Evolutionary conservation across 2,888 invertebrate genomes (phyloP).

Genomic region (Agriotes lineatus): DNA sequence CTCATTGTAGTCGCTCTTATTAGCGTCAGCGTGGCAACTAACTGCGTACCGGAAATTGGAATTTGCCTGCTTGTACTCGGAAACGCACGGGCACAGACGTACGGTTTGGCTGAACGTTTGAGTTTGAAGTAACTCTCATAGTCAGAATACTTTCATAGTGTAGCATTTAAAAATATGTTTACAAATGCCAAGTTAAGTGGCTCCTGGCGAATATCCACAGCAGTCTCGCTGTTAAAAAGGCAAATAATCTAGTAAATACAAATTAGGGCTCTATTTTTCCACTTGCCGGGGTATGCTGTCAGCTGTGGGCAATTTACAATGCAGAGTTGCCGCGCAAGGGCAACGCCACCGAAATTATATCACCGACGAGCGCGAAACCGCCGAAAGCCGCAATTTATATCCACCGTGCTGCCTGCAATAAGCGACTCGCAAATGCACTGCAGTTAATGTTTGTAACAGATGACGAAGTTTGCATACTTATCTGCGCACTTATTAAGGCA

Average conservation of each 20-base stretch:
- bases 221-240: no score
- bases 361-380: not conserved
- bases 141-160: no score
- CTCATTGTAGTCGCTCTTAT: no score
- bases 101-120: no score
- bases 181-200: no score
- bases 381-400: constrained; percentile 14
- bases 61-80: no score
- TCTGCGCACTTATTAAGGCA: not conserved
- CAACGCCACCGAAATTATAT: constrained; percentile 12
- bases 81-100: no score
- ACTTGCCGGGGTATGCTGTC: not conserved
- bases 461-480: constrained; percentile 14
- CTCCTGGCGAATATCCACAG: no score
- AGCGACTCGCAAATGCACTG: constrained; percentile 10
- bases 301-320: constrained; percentile 2
- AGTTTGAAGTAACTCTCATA: no score
- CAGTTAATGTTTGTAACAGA: constrained; percentile 10
- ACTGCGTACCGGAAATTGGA: no score
- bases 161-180: no score
- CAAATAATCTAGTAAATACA: not conserved
- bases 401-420: not conserved
- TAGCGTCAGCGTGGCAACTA: no score
- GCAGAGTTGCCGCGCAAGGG: not conserved
- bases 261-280: not conserved